These are phyloP conservation scores for Exaiptasia diaphana DNA, from an alignment of 64 coral and sea anemone genomes.

Conservation along the genomic window DNA sequence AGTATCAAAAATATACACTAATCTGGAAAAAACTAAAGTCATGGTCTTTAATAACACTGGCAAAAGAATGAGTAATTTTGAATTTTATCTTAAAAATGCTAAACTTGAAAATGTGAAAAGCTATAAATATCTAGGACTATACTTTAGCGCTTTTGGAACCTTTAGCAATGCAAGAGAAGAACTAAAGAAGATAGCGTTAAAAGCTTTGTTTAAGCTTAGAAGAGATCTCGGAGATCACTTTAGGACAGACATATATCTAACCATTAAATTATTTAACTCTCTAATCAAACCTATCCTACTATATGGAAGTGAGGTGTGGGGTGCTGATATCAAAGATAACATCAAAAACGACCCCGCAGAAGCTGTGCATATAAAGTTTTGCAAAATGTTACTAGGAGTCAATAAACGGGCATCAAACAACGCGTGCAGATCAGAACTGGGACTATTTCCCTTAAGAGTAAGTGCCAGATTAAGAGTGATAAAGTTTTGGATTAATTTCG, in stretches of 20 bases:
- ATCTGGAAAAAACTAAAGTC: neutral
- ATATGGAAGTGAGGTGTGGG: constrained; percentile 60
- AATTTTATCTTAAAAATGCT: neutral
- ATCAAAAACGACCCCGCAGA: constrained; percentile 16
- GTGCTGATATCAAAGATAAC: constrained; percentile 31
- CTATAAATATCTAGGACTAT: constrained; percentile 47
- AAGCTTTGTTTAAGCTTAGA: constrained; percentile 48
- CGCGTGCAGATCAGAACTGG: constrained; percentile 34
- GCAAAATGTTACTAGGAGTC: constrained; percentile 41
- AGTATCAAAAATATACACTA: neutral
- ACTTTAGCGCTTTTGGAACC: constrained; percentile 22
- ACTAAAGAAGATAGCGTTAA: constrained; percentile 46
- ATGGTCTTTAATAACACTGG: constrained; percentile 30
- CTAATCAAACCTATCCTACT: constrained; percentile 55
- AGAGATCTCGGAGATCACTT: constrained; percentile 42
- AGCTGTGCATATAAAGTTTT: constrained; percentile 26
- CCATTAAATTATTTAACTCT: constrained; percentile 47
- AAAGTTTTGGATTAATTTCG: constrained; percentile 50
- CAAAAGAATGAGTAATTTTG: constrained; percentile 32
- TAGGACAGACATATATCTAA: constrained; percentile 15
- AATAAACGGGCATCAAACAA: constrained; percentile 2
- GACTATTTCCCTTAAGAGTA: constrained; percentile 9
- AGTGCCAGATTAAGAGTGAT: constrained; percentile 11
- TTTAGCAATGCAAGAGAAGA: constrained; percentile 52
- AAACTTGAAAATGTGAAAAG: constrained; percentile 25